phyloP scores from a whole-genome alignment of 2,797 vertebrate species.

The Eospalax fontanierii region DNA sequence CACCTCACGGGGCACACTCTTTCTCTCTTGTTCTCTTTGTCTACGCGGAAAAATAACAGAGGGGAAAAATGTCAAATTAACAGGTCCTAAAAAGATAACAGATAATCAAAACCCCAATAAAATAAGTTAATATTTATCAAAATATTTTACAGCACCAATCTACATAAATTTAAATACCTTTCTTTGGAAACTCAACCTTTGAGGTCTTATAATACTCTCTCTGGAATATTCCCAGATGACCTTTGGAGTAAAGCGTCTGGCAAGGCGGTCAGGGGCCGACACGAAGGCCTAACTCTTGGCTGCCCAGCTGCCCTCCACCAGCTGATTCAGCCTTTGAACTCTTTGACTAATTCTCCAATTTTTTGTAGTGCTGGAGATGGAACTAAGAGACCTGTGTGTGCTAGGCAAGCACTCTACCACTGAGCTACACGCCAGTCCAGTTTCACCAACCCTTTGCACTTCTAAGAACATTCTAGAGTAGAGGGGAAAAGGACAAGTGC shows the following conservation, averaged over 20 bases:
- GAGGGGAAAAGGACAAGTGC: not conserved
- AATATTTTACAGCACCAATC: constrained; percentile 84
- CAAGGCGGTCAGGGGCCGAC: not conserved
- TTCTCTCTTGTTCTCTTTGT: not conserved
- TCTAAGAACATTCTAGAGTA: not conserved
- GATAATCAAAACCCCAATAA: constrained; percentile 80
- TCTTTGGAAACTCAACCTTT: constrained; percentile 84
- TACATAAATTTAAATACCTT: constrained; percentile 82
- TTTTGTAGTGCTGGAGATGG: not conserved
- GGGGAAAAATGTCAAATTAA: constrained; percentile 41
- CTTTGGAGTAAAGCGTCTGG: constrained; percentile 46
- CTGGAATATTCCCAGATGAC: constrained; percentile 23
- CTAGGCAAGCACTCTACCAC: not conserved
- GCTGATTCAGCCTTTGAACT: not conserved
- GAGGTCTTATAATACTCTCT: not conserved
- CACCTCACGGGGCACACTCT: not conserved
- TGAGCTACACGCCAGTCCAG: not conserved
- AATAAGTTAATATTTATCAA: constrained; percentile 82
- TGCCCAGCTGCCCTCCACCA: fast-evolving
- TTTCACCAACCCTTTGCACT: not conserved
- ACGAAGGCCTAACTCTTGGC: fast-evolving
- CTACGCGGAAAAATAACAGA: constrained; percentile 15
- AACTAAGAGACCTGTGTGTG: not conserved
- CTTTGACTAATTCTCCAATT: not conserved
- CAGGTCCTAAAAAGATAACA: constrained; percentile 74